Evolutionary conservation across 2,888 invertebrate species (phyloP).

Genomic region (Sceliomorpha sp.): DNA sequence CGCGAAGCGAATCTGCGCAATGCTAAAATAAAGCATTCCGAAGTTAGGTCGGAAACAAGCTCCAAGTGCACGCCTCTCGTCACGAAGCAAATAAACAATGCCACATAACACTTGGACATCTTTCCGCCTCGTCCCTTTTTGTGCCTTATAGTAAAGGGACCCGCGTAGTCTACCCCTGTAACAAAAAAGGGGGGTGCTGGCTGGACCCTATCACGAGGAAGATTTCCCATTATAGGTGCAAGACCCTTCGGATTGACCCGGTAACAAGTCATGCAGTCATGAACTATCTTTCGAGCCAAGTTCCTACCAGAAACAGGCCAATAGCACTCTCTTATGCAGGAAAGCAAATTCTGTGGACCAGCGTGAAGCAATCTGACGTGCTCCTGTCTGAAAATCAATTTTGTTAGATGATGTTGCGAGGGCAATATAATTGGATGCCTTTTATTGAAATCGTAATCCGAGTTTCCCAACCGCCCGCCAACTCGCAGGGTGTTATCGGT

Average conservation of each 20-base stretch:
- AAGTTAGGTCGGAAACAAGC: slow-evolving; percentile 56
- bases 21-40: slow-evolving; percentile 57
- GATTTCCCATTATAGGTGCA: slow-evolving; percentile 57
- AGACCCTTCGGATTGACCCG: slow-evolving; percentile 29
- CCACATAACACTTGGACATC: slow-evolving; percentile 45
- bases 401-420: not conserved
- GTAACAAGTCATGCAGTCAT: slow-evolving; percentile 48
- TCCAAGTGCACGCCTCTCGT: slow-evolving; percentile 64
- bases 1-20: slow-evolving; percentile 58
- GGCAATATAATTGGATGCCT: slow-evolving; percentile 4
- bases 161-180: slow-evolving; percentile 59
- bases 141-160: slow-evolving; percentile 45
- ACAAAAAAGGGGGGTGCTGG: slow-evolving; percentile 42
- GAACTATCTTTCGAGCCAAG: slow-evolving; percentile 33
- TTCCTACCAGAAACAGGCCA: slow-evolving; percentile 58
- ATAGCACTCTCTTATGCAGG: slow-evolving; percentile 43
- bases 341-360: slow-evolving; percentile 50
- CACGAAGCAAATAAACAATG: slow-evolving; percentile 57
- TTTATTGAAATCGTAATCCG: slow-evolving; percentile 2
- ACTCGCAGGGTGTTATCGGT: not conserved
- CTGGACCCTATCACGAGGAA: slow-evolving; percentile 51
- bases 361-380: slow-evolving; percentile 43
- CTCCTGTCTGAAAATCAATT: slow-evolving; percentile 4
- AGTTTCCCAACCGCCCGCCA: slow-evolving; percentile 4
- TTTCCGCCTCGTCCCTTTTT: slow-evolving; percentile 45